A percentile compares a stretch with the other conserved stretches of the same genome.
Conservation (phyloP, 2,888 invertebrate genomes). For the Bedellia somnulentella region DNA sequence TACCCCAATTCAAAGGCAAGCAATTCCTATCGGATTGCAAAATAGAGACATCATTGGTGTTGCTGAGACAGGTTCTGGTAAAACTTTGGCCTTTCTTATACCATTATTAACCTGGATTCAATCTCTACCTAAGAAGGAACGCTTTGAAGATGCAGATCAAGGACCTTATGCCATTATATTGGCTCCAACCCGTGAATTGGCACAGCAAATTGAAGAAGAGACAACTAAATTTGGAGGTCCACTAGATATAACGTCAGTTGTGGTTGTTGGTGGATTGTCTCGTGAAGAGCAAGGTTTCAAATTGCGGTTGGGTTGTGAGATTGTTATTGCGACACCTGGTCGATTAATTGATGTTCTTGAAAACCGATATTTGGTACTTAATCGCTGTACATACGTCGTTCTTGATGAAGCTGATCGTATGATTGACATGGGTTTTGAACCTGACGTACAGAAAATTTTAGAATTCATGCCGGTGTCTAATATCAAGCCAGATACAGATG, state of each 20-base stretch:
- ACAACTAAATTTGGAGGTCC: slow-evolving; percentile 96
- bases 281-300: slow-evolving; percentile 98
- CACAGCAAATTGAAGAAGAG: slow-evolving; percentile 99
- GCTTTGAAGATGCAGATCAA: slow-evolving; percentile 87
- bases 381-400: slow-evolving; percentile 97
- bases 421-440: slow-evolving; percentile 99
- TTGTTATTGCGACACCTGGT: slow-evolving; percentile 99
- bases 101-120: slow-evolving; percentile 98
- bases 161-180: slow-evolving; percentile 99
- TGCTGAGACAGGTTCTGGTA: slow-evolving; percentile 98
- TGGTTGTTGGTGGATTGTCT: slow-evolving; percentile 97
- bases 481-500: slow-evolving; percentile 96
- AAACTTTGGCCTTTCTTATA: slow-evolving; percentile 97
- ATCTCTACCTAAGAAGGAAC: slow-evolving; percentile 92
- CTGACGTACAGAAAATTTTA: slow-evolving; percentile 95
- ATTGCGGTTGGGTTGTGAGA: slow-evolving; percentile 95
- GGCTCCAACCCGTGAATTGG: slow-evolving; percentile 98
- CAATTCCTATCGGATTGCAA: slow-evolving; percentile 96
- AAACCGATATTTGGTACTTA: slow-evolving; percentile 94
- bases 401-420: slow-evolving; percentile 97
- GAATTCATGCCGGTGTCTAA: slow-evolving; percentile 98
- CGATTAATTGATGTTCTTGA: slow-evolving; percentile 98
- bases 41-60: slow-evolving; percentile 98
- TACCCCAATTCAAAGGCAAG: slow-evolving; percentile 98
- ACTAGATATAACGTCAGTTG: slow-evolving; percentile 89